Evolutionary conservation across 1,140 invertebrate species (phyloP), one percentile per base, ranked within the genome.

Genomic region (Pseudomyrmex gracilis): DNA sequence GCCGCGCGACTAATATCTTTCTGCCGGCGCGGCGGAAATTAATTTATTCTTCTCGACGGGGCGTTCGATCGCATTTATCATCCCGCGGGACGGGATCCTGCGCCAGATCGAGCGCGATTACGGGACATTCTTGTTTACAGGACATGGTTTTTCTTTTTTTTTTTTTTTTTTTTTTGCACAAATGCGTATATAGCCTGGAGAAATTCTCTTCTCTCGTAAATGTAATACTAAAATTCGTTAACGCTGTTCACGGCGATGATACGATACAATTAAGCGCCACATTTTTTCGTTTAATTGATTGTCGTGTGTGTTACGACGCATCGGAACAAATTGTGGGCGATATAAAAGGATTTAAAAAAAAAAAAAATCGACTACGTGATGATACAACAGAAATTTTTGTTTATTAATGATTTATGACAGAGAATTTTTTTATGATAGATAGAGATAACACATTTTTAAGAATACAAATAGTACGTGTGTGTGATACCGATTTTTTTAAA

Each of bases 1-100:
- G 20, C 34, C 53, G 49, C 67, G 68, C 55, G 64, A 22, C 49
- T 49, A 43, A 53, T 83, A 89, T 82, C 74, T 87, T 68, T 82
- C 58, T 4, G 13, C 43, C 3, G 55, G 53, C 12, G 66, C 60
- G 15, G 55, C 70, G 10, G 80, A 90, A 73, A 84, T 78, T 84
- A 90, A 86, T 87, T 90, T 85, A 57, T 85, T 84, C 77, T 84
- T 66, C 10, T 55, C 9, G 64, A 87, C 85, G 45, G 66, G 57
- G 67, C 49, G 51, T 24, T 84, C 83, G 71, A 87, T 87, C 22
- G 64, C 77, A 20, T 85, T 89, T 85, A 87, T 85, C 83, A 84
- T 43, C 12, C 34, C 64, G 49, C 13, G 78, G 51, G 15, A 88
- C 58, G 24, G 71, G 60, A 0, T 57, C 51, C 13, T 70, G 49